A percentile compares a stretch with the other conserved stretches of the same genome.
These are phyloP conservation scores for Oxycera nigricornis DNA, from an alignment of 2,888 invertebrate genomes.

Conservation along the genomic window DNA sequence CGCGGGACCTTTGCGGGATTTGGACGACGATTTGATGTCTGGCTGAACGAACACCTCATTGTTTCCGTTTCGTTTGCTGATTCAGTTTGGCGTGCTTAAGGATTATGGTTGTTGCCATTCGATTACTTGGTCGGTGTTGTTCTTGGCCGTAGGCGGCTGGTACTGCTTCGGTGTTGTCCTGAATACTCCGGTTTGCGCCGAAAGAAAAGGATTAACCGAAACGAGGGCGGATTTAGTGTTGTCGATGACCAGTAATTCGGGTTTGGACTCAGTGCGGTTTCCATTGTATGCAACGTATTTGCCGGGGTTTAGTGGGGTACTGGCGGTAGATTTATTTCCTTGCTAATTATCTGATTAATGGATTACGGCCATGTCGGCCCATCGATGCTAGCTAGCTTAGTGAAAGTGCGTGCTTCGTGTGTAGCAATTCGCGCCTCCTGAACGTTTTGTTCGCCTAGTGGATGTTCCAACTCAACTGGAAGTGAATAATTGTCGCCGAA, in stretches of 20 bases:
- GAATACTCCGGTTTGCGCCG: neutral
- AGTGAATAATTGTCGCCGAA: neutral
- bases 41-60: no score
- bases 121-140: neutral
- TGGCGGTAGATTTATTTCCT: neutral
- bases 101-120: neutral
- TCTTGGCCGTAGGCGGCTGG: neutral
- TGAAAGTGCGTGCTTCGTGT: neutral
- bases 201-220: neutral
- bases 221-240: neutral
- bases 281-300: neutral
- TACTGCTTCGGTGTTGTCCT: neutral
- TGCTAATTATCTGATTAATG: constrained; percentile 32
- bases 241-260: neutral
- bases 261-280: neutral
- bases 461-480: neutral
- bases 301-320: neutral
- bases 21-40: neutral
- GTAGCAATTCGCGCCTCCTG: neutral
- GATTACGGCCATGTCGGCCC: neutral
- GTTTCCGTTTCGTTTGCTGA: neutral
- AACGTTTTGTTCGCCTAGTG: neutral
- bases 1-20: no score
- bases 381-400: constrained; percentile 7
- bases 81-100: neutral